A percentile compares a stretch with the other conserved stretches of the same genome.
Conservation (phyloP, 2,888 invertebrate species). For the Xanthia togata region DNA sequence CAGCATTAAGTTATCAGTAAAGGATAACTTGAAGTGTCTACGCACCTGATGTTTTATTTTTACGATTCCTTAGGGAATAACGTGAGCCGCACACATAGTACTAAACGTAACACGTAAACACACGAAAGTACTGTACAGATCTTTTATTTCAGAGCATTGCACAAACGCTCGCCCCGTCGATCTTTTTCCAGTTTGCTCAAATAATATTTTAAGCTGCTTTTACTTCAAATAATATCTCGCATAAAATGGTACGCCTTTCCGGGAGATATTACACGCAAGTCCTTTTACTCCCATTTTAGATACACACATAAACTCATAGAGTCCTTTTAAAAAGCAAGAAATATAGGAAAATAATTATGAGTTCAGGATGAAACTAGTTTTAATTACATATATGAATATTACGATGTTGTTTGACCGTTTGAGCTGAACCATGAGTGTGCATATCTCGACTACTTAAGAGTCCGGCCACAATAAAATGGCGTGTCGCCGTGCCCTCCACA, state of each 20-base stretch:
- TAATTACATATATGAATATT: background rate
- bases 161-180: constrained; percentile 29
- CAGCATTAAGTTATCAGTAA: constrained; percentile 55
- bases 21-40: constrained; percentile 70
- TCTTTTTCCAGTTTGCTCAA: constrained; percentile 32
- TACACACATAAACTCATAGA: background rate
- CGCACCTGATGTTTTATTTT: constrained; percentile 77
- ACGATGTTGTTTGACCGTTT: background rate
- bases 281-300: background rate
- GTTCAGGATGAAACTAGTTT: background rate
- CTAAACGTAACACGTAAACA: constrained; percentile 68
- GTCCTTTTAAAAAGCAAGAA: background rate
- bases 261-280: background rate
- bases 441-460: background rate
- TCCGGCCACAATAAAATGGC: background rate
- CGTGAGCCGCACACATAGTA: constrained; percentile 72
- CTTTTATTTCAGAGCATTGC: constrained; percentile 47
- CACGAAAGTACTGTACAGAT: constrained; percentile 36
- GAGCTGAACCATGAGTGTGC: background rate
- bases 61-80: constrained; percentile 71
- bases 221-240: constrained; percentile 8
- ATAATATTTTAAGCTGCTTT: constrained; percentile 46
- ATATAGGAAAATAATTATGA: background rate
- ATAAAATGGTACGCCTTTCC: constrained; percentile 1
- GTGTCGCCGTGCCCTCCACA: background rate